phyloP scores from a whole-genome alignment of 2,888 invertebrate genomes.

The Slavum lentiscoides region DNA sequence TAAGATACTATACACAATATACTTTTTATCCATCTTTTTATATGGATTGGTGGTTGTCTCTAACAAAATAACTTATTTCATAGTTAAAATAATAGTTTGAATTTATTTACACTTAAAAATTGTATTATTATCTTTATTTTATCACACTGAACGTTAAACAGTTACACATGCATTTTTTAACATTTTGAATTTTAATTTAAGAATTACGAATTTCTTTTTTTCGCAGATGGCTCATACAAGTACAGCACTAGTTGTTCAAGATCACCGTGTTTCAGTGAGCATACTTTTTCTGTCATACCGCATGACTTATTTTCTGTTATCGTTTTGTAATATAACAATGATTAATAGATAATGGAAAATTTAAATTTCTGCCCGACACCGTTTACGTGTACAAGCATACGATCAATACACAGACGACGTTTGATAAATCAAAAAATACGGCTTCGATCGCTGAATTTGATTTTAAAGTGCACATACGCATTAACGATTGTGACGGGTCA shows the following conservation, averaged over 20 bases:
- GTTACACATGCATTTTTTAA: no score
- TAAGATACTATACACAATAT: no score
- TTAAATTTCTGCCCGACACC: conserved; percentile 37
- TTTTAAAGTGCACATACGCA: conserved; percentile 52
- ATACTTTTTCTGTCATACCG: no score
- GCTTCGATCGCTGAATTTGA: conserved; percentile 47
- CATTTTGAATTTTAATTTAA: no score
- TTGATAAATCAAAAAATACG: conserved; percentile 63
- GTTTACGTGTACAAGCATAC: conserved; percentile 50
- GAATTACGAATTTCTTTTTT: not conserved
- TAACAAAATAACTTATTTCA: no score
- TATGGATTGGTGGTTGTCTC: no score
- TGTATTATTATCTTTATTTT: no score
- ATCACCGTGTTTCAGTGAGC: conserved; percentile 32
- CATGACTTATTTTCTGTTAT: not conserved
- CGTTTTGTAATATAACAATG: not conserved
- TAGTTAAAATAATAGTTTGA: no score
- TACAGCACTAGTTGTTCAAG: conserved; percentile 27
- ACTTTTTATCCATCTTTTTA: no score
- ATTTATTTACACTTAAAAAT: no score
- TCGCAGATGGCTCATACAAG: not conserved
- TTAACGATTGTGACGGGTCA: conserved; percentile 55
- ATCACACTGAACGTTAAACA: no score
- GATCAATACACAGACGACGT: conserved; percentile 57
- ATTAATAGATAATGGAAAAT: conserved; percentile 50